Conservation (phyloP, 1,140 invertebrate species). For the Aphelenchoides avenae region DNA sequence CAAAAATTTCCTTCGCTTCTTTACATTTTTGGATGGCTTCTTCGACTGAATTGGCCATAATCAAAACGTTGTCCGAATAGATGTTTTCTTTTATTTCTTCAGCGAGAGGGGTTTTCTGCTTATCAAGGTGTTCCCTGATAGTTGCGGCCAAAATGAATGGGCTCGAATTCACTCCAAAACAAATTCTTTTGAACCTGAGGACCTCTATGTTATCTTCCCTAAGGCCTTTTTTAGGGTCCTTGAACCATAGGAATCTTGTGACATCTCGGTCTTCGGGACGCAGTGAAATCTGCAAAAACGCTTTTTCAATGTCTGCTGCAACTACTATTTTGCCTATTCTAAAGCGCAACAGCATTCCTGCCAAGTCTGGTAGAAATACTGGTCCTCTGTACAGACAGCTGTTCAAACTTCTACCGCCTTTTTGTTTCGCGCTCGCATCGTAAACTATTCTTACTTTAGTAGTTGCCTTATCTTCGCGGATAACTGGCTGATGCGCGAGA, state of each 20-base stretch:
- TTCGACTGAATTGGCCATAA: not conserved
- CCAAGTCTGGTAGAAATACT: too few relatives aligned
- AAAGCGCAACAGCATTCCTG: too few relatives aligned
- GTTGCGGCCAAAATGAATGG: conserved; percentile 22
- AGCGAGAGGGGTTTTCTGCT: not conserved
- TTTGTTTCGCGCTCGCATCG: too few relatives aligned
- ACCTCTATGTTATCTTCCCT: conserved; percentile 11
- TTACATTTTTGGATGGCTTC: not conserved
- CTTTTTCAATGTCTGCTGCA: conserved; percentile 21
- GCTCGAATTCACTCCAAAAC: conserved; percentile 21
- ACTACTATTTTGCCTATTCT: not conserved
- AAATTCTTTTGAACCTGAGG: conserved; percentile 14
- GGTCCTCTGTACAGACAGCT: too few relatives aligned
- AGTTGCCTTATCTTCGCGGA: too few relatives aligned
- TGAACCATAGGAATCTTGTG: conserved; percentile 14
- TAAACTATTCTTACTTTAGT: too few relatives aligned
- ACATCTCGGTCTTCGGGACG: conserved; percentile 17
- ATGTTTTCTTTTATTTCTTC: conserved; percentile 11
- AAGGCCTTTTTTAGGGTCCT: not conserved
- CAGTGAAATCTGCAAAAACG: conserved; percentile 12
- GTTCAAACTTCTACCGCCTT: too few relatives aligned
- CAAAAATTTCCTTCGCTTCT: conserved; percentile 20
- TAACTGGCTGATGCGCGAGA: too few relatives aligned
- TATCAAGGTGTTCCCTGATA: conserved; percentile 8
- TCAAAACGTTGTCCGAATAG: conserved; percentile 24